Evolutionary conservation across 2,797 vertebrate genomes (phyloP).

Genomic region (Neosalanx taihuensis): DNA sequence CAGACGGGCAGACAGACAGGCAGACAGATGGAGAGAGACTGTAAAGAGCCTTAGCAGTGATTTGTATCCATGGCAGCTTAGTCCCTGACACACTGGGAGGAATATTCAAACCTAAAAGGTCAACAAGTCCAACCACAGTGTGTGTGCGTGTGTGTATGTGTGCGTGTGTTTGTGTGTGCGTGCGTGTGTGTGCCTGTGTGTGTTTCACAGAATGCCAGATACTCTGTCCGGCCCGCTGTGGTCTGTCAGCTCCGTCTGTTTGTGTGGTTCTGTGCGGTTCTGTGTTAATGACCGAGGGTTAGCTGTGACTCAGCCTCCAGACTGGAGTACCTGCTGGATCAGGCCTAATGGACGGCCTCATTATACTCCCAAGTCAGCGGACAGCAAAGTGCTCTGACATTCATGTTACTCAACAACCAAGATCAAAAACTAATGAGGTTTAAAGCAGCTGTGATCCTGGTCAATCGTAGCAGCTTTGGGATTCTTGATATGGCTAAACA

Average conservation of each 20-base stretch:
- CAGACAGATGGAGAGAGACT: not conserved
- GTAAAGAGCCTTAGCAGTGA: constrained; percentile 13
- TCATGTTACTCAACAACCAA: not conserved
- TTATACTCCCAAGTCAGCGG: not conserved
- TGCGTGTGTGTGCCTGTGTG: not conserved
- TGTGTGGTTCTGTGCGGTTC: not conserved
- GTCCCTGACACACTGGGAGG: constrained; percentile 23
- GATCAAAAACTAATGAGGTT: not conserved
- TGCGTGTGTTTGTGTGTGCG: constrained; percentile 3
- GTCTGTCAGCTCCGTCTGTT: constrained; percentile 8
- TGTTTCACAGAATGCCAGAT: constrained; percentile 9
- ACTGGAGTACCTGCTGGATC: not conserved
- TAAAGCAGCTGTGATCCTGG: not conserved
- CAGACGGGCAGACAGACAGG: not conserved
- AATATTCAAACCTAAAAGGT: constrained; percentile 37
- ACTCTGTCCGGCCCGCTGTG: constrained; percentile 11
- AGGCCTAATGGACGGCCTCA: not conserved
- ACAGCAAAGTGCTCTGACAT: not conserved
- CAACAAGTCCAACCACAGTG: constrained; percentile 5
- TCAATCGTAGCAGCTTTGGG: not conserved
- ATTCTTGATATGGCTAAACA: not conserved
- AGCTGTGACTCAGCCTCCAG: not conserved
- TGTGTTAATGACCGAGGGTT: not conserved
- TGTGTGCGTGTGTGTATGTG: not conserved
- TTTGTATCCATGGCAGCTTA: constrained; percentile 11